Conservation (phyloP, 2,888 invertebrate species). For the Siphlonurus alternatus region DNA sequence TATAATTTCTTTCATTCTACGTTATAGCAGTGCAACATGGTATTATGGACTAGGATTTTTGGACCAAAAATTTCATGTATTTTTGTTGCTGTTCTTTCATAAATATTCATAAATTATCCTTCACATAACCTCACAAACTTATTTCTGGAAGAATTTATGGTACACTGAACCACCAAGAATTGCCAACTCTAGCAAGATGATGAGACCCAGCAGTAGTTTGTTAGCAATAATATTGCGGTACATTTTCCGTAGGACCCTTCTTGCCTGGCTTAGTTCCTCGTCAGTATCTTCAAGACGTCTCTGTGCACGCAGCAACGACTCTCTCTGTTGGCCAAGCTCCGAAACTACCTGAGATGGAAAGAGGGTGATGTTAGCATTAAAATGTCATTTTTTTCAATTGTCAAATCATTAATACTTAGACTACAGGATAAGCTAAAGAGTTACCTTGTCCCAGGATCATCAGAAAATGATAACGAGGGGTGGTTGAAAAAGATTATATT, state of each 20-base stretch:
- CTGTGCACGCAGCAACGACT: conserved; percentile 39
- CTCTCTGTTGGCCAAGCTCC: conserved; percentile 59
- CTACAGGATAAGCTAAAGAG: too few species aligned
- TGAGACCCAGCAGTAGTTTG: conserved; percentile 51
- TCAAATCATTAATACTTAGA: background rate
- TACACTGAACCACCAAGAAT: conserved; percentile 23
- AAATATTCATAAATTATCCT: too few species aligned
- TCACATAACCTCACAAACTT: too few species aligned
- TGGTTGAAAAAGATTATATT: too few species aligned
- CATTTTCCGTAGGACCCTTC: conserved; percentile 46
- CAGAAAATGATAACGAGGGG: too few species aligned
- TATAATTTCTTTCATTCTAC: too few species aligned
- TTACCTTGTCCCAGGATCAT: too few species aligned
- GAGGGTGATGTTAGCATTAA: too few species aligned
- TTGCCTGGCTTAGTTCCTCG: conserved; percentile 45
- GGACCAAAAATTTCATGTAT: too few species aligned
- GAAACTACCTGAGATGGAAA: conserved; percentile 38
- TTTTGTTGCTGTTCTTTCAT: too few species aligned
- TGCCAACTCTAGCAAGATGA: conserved; percentile 50
- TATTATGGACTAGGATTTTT: too few species aligned
- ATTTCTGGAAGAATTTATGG: background rate
- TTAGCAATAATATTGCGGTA: conserved; percentile 53
- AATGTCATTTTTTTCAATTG: background rate
- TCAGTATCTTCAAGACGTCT: conserved; percentile 53
- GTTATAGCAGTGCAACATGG: too few species aligned